A percentile compares a stretch with the other conserved stretches of the same genome.
Evolutionary conservation across 2,113 vertebrate species (phyloP).

Genomic region (Passer montanus): DNA sequence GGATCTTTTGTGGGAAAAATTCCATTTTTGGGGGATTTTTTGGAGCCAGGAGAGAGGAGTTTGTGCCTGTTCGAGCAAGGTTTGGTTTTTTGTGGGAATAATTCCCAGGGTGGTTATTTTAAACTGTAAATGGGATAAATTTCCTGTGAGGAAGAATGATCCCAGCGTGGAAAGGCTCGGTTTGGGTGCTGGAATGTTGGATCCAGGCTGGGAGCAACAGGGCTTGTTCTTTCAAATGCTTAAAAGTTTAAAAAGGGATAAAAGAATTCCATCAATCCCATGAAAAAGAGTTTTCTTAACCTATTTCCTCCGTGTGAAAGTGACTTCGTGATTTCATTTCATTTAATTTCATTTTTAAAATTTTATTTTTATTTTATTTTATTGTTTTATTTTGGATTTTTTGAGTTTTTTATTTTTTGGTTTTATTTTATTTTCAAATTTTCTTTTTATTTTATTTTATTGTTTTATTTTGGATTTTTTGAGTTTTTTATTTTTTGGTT

Average conservation of each 20-base stretch:
- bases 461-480: too few relatives aligned
- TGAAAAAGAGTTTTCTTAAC: neutral
- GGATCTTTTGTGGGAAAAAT: rapidly evolving
- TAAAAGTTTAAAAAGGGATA: neutral
- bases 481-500: too few relatives aligned
- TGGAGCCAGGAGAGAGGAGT: neutral
- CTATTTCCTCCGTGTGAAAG: neutral
- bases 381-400: neutral
- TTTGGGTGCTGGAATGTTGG: neutral
- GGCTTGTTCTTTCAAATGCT: neutral
- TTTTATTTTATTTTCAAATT: neutral
- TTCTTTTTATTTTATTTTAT: too few relatives aligned
- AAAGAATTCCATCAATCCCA: neutral
- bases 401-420: too few relatives aligned
- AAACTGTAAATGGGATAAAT: rapidly evolving
- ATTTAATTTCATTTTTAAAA: neutral
- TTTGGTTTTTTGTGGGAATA: neutral
- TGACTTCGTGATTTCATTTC: neutral
- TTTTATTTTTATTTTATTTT: neutral
- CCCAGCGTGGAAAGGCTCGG: rapidly evolving
- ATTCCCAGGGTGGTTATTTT: neutral
- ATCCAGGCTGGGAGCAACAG: too few relatives aligned
- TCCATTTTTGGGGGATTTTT: rapidly evolving
- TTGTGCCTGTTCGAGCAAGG: rapidly evolving
- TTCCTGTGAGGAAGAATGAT: neutral